Base-by-base conservation (phyloP, 2,797 vertebrate genomes). In the Allobates femoralis region DNA sequence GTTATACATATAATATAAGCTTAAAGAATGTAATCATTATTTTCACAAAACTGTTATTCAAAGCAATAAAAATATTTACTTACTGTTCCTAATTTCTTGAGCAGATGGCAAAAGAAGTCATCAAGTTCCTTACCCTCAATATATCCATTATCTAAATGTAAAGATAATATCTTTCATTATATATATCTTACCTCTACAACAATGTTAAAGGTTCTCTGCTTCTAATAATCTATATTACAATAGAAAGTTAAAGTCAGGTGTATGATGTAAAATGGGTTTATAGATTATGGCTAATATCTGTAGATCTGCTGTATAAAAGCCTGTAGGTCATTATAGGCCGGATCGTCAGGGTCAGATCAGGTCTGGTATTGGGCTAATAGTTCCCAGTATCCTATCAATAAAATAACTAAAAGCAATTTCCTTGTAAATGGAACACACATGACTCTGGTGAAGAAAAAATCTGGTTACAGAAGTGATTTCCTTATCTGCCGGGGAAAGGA, bases 61-160 rank as follows among this genome's bases (percentile, higher is more conserved):
- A 58, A 58, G 37, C 34, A 50, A 50, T 32, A 53, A 55, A 10
- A 71, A n/a, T 71, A 56, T 84, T 30, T 69, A 94, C 95, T 95
- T 92, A 98, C 98, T 23, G 94, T 91, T 73, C 91, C 93, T 89
- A 96, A 79, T 88, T 91, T 97, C 86, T 92, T 94, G 92, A 97
- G 92, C 91, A 98, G 94, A 80, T 97, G 96, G 51, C 89, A 92
- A 83, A 99, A 98, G 93, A 99, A 99, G 11, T 93, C 94, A 91
- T 98, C 97, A 53, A 99, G 95, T 86, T 99, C 97, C 89, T 97
- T 98, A 11, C 95, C 96, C 87, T 97, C 97, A 90, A 99, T 98
- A 93, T 97, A 98, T 85, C 98, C 98, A 81, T 97, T 98, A 90
- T 98, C 98, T 99, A 93, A 89, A 89, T 0, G 28, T 51, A 93